These are phyloP conservation scores for Pyrocoelia pectoralis DNA, from an alignment of 2,888 invertebrate species.

Conservation along the genomic window DNA sequence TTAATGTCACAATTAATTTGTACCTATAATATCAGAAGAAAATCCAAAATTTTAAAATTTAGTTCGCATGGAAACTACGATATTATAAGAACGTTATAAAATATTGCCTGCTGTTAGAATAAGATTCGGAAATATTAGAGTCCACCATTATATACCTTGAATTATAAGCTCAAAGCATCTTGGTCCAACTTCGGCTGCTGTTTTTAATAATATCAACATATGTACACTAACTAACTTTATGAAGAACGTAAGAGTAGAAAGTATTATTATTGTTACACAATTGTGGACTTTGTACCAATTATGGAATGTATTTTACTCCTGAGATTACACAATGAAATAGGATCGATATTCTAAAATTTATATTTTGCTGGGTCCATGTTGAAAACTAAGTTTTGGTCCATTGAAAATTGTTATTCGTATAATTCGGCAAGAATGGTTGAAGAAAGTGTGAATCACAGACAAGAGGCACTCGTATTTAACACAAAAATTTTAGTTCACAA, in stretches of 20 bases:
- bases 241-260: not conserved
- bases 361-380: not conserved
- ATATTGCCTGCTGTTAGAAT: constrained; percentile 32
- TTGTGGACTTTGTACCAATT: constrained; percentile 10
- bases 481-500: constrained; percentile 15
- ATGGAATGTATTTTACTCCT: constrained; percentile 17
- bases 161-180: constrained; percentile 4
- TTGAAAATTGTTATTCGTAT: constrained; percentile 35
- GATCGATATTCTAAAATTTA: not conserved
- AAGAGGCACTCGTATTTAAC: constrained; percentile 53
- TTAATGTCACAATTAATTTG: not conserved
- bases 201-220: constrained; percentile 16
- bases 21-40: not conserved
- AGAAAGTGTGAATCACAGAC: constrained; percentile 57
- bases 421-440: constrained; percentile 44
- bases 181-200: constrained; percentile 31
- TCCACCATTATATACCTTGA: not conserved
- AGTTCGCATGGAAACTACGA: not conserved
- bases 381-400: constrained; percentile 36
- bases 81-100: constrained; percentile 18
- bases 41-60: constrained; percentile 19
- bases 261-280: not conserved
- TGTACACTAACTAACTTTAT: constrained; percentile 4
- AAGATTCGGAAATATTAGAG: constrained; percentile 18
- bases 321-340: constrained; percentile 1